Conservation (phyloP, 1,140 invertebrate genomes). For the Aphidius ervi region DNA sequence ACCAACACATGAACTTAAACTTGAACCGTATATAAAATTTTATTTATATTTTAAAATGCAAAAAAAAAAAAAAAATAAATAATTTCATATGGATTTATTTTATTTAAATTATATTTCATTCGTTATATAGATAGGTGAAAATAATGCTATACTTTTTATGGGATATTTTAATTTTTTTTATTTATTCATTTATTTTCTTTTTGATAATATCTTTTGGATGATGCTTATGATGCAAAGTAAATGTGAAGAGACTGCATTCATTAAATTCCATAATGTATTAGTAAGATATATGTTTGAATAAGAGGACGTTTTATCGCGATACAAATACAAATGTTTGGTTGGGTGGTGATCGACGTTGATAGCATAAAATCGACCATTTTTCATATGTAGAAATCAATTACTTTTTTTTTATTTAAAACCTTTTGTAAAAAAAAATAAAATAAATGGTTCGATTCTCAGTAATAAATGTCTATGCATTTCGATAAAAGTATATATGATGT, state of each 20-base stretch:
- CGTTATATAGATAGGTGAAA: not conserved
- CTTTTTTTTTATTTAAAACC: not conserved
- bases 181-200: not conserved
- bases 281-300: not conserved
- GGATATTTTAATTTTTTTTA: not conserved
- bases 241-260: not conserved
- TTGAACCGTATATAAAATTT: not conserved
- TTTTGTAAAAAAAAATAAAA: not conserved
- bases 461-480: too few relatives aligned
- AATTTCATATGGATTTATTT: not conserved
- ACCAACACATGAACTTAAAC: conserved; percentile 11
- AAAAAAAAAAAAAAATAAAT: not conserved
- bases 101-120: not conserved
- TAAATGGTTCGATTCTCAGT: too few relatives aligned
- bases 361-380: not conserved
- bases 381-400: not conserved
- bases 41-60: not conserved
- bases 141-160: not conserved
- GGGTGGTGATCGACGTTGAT: too few relatives aligned
- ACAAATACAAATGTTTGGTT: not conserved
- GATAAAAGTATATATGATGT: too few relatives aligned
- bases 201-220: too few relatives aligned
- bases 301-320: conserved; percentile 1
- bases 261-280: conserved; percentile 20
- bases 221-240: not conserved